phyloP scores from a whole-genome alignment of 2,113 vertebrate species.

The Ariopsis seemanni region DNA sequence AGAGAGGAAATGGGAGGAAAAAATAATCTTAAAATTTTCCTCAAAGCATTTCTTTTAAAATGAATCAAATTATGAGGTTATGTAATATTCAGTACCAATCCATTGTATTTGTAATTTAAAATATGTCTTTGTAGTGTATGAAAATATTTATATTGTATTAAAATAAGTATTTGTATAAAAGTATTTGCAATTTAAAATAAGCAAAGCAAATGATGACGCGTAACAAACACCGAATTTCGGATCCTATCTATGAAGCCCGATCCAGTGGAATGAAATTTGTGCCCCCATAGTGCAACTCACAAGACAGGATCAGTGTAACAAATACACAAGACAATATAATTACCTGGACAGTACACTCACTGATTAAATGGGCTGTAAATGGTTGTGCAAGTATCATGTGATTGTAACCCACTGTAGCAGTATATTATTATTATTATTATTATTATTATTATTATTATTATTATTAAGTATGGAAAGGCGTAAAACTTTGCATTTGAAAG shows the following conservation, averaged over 20 bases:
- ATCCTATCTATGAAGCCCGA: background rate
- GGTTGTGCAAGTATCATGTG: background rate
- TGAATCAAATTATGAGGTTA: background rate
- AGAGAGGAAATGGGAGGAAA: too few species aligned
- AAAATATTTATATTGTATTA: too few species aligned
- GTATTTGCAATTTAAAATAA: background rate
- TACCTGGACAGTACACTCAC: background rate
- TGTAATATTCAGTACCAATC: background rate
- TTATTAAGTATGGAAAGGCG: too few species aligned
- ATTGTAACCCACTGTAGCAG: background rate
- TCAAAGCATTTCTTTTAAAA: background rate
- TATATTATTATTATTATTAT: too few species aligned
- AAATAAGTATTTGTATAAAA: background rate
- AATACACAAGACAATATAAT: constrained; percentile 2
- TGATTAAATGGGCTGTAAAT: background rate
- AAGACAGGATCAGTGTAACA: background rate
- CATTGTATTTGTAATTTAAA: background rate
- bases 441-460: too few species aligned
- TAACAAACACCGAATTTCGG: background rate
- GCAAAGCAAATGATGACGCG: background rate
- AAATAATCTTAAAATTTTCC: background rate
- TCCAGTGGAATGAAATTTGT: background rate
- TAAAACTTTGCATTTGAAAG: background rate
- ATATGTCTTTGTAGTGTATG: too few species aligned
- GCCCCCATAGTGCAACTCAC: background rate